These are phyloP conservation scores for Philonicus albiceps DNA, from an alignment of 2,888 invertebrate species.

Conservation along the genomic window DNA sequence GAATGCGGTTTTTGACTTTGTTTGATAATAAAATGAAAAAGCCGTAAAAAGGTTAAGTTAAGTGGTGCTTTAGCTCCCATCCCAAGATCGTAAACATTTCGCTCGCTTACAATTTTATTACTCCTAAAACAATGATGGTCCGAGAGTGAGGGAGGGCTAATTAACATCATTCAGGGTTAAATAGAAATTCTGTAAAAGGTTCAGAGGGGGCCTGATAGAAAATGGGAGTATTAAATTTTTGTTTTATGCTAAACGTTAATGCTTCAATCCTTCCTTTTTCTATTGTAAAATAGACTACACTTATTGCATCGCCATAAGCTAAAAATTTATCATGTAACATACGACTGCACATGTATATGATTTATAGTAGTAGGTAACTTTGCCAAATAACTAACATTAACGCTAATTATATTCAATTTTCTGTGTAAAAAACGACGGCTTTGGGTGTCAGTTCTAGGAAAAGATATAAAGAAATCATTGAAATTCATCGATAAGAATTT, in stretches of 20 bases:
- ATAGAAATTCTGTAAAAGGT: neutral
- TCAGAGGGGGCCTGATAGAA: neutral
- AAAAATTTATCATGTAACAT: too few species aligned
- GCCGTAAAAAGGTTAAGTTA: neutral
- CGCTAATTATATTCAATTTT: too few species aligned
- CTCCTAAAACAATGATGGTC: neutral
- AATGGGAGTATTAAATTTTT: neutral
- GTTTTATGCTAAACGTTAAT: neutral
- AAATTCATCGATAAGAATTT: too few species aligned
- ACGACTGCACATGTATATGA: too few species aligned
- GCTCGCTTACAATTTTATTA: neutral
- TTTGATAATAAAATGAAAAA: neutral
- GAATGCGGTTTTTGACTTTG: neutral
- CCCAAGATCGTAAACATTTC: neutral
- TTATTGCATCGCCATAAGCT: neutral
- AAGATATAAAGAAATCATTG: too few species aligned
- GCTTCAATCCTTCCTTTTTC: neutral
- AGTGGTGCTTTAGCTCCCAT: neutral
- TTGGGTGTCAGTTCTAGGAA: too few species aligned
- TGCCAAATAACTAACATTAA: too few species aligned
- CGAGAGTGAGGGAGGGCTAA: neutral
- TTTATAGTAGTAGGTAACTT: too few species aligned
- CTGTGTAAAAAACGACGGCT: too few species aligned
- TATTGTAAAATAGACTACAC: neutral
- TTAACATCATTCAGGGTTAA: neutral